Evolutionary conservation across 1,140 invertebrate genomes (phyloP).

Genomic region (Neelides sp.): DNA sequence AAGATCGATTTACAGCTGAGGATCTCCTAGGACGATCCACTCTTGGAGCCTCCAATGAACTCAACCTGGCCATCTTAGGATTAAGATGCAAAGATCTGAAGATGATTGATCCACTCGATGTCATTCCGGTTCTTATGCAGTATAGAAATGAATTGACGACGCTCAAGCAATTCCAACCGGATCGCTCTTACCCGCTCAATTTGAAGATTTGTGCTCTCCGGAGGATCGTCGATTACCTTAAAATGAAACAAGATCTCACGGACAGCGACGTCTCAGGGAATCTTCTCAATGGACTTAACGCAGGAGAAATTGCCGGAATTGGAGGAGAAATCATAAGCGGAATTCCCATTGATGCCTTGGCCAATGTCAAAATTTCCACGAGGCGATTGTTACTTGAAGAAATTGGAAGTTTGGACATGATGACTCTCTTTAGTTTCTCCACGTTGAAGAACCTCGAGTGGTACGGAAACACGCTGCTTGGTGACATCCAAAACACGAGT

Average conservation of each 20-base stretch:
- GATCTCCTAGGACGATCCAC: conserved; percentile 20
- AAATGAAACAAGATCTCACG: conserved; percentile 7
- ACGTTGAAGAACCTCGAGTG: conserved; percentile 10
- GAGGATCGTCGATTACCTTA: conserved; percentile 21
- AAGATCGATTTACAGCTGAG: conserved; percentile 16
- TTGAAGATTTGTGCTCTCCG: conserved; percentile 17
- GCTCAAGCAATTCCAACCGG: conserved; percentile 10
- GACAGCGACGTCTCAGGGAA: conserved; percentile 9
- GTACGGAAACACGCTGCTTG: conserved; percentile 17
- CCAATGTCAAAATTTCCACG: neutral
- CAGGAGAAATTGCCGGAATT: conserved; percentile 22
- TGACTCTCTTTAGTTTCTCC: conserved; percentile 17
- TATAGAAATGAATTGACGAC: conserved; percentile 20
- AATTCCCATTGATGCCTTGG: conserved; percentile 17
- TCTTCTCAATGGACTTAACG: conserved; percentile 11
- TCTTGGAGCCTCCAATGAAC: conserved; percentile 13
- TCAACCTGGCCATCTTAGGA: conserved; percentile 24
- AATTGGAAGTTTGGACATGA: conserved; percentile 20
- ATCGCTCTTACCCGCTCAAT: conserved; percentile 17
- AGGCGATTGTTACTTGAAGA: conserved; percentile 16
- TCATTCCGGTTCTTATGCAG: conserved; percentile 13
- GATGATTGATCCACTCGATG: conserved; percentile 17
- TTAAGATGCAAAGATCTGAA: conserved; percentile 21
- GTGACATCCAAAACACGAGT: conserved; percentile 4
- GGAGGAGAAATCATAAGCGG: conserved; percentile 27